Evolutionary conservation across 2,113 vertebrate species (phyloP).

Genomic region (Macquaria ambigua): DNA sequence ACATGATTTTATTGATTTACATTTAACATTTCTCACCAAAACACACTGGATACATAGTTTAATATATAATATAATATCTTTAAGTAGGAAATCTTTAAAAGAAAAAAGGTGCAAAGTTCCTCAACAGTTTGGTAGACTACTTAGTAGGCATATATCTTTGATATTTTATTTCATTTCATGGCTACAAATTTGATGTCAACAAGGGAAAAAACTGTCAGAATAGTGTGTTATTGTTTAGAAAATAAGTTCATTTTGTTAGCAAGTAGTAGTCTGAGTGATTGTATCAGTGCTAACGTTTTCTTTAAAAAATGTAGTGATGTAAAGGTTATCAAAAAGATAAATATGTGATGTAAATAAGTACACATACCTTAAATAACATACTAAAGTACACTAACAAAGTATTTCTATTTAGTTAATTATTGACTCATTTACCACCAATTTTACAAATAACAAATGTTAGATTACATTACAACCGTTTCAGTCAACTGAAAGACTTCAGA

Average conservation of each 20-base stretch:
- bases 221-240: not conserved
- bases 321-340: not conserved
- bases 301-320: not conserved
- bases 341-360: no score
- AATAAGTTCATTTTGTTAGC: not conserved
- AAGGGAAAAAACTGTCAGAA: not conserved
- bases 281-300: not conserved
- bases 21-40: not conserved
- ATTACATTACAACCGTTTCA: constrained; percentile 41
- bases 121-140: not conserved
- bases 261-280: not conserved
- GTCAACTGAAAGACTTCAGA: constrained; percentile 34
- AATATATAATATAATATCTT: not conserved
- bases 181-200: not conserved
- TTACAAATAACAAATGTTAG: constrained; percentile 39
- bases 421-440: constrained; percentile 13
- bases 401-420: not conserved
- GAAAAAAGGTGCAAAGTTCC: not conserved
- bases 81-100: not conserved
- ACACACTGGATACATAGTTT: not conserved
- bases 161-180: not conserved
- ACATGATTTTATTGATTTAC: not conserved
- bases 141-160: not conserved
- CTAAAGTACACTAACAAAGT: constrained; percentile 1
- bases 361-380: not conserved